phyloP scores from a whole-genome alignment of 2,113 vertebrate species.

The Stigmatopora nigra region DNA sequence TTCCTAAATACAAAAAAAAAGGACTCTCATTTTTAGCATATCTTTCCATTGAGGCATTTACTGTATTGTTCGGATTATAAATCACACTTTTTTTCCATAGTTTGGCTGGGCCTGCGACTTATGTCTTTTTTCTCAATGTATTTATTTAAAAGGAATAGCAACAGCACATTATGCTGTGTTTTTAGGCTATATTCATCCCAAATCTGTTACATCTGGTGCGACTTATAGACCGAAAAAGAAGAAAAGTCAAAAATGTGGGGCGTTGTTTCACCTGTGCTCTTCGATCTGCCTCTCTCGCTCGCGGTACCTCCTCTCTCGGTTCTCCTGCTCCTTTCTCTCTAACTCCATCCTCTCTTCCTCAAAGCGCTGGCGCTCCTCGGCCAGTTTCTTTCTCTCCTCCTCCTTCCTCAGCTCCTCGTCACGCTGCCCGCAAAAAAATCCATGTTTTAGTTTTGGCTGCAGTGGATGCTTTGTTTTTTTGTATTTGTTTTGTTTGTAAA shows the following conservation, averaged over 20 bases:
- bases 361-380: slow-evolving; percentile 85
- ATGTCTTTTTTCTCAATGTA: too few relatives aligned
- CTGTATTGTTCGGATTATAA: too few relatives aligned
- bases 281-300: slow-evolving; percentile 90
- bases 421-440: slow-evolving; percentile 62
- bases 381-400: slow-evolving; percentile 82
- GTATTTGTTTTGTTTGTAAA: not conserved
- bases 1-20: slow-evolving; percentile 65
- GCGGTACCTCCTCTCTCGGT: slow-evolving; percentile 83
- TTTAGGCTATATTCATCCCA: too few relatives aligned
- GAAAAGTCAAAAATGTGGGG: too few relatives aligned
- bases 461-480: not conserved
- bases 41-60: not conserved
- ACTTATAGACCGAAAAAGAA: too few relatives aligned
- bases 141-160: too few relatives aligned
- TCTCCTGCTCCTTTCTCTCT: slow-evolving; percentile 90
- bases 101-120: too few relatives aligned
- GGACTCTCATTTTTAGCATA: not conserved
- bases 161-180: too few relatives aligned
- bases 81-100: too few relatives aligned
- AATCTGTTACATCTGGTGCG: too few relatives aligned
- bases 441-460: not conserved
- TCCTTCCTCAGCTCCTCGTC: slow-evolving; percentile 95
- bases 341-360: slow-evolving; percentile 95
- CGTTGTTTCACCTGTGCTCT: slow-evolving; percentile 79